phyloP scores from a whole-genome alignment of 2,797 vertebrate genomes.

The Nyctibius grandis region DNA sequence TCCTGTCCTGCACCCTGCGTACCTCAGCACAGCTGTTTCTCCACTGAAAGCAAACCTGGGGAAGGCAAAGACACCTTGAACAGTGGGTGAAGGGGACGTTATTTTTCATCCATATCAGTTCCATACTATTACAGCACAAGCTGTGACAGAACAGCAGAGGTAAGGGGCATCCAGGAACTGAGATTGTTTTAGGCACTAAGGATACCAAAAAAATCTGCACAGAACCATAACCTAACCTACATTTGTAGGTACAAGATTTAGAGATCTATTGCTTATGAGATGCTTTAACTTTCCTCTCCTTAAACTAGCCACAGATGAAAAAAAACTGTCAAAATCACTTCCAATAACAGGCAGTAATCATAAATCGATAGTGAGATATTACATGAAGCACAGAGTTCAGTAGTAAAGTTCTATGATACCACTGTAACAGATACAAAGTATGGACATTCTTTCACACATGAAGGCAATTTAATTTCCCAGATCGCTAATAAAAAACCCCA shows the following conservation, averaged over 20 bases:
- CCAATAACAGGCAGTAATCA: background rate
- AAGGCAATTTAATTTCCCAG: background rate
- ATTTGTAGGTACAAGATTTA: background rate
- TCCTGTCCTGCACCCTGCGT: background rate
- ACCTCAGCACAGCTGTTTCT: background rate
- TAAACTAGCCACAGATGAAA: background rate
- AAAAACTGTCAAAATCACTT: background rate
- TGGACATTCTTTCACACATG: background rate
- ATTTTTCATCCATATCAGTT: background rate
- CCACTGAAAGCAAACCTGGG: background rate
- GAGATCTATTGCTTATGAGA: background rate
- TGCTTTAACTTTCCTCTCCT: background rate
- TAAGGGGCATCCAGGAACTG: background rate
- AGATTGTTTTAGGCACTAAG: background rate
- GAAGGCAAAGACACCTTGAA: background rate
- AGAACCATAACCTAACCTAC: background rate
- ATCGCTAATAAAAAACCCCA: background rate
- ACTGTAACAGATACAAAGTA: background rate
- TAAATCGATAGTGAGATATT: background rate
- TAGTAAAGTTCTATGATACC: background rate
- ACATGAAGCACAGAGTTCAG: background rate
- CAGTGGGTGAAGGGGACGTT: background rate
- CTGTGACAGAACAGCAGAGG: background rate
- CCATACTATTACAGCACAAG: background rate
- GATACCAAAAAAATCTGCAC: background rate